A percentile compares a stretch with the other conserved stretches of the same genome.
phyloP scores from a whole-genome alignment of 2,113 vertebrate genomes.

The Oplegnathus fasciatus region DNA sequence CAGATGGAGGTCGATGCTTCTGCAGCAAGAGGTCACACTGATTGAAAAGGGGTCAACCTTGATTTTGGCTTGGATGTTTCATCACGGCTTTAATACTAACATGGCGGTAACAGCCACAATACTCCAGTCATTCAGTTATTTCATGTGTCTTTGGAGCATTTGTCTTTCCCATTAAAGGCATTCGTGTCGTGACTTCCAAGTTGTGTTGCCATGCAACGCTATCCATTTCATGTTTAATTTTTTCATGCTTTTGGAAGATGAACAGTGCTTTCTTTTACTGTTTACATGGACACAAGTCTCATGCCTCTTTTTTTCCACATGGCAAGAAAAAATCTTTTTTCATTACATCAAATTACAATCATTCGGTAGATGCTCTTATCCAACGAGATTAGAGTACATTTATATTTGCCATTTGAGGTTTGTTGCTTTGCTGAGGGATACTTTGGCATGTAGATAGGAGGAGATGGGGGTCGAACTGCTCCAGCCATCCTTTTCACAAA shows the following conservation, averaged over 20 bases:
- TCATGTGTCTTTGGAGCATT: neutral
- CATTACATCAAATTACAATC: neutral
- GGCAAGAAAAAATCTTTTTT: neutral
- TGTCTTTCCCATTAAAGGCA: neutral
- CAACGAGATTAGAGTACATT: neutral
- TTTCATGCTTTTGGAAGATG: neutral
- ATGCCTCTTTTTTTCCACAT: neutral
- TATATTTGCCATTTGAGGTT: neutral
- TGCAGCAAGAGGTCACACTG: slow-evolving; percentile 34
- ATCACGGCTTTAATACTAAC: neutral
- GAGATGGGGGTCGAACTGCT: neutral
- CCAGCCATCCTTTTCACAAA: neutral
- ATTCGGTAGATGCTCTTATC: neutral
- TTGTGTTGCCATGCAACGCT: neutral
- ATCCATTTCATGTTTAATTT: neutral
- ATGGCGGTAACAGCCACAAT: neutral
- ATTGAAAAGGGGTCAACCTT: slow-evolving; percentile 33
- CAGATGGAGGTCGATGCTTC: slow-evolving; percentile 33
- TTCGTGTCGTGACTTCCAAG: neutral
- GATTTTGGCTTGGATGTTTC: slow-evolving; percentile 13
- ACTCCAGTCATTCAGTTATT: slow-evolving; percentile 4
- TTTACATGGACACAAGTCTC: neutral
- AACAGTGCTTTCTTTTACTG: neutral
- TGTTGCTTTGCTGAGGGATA: neutral
- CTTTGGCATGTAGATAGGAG: neutral